Base-by-base conservation (phyloP, 2,113 vertebrate genomes). In the Dromaius novaehollandiae region DNA sequence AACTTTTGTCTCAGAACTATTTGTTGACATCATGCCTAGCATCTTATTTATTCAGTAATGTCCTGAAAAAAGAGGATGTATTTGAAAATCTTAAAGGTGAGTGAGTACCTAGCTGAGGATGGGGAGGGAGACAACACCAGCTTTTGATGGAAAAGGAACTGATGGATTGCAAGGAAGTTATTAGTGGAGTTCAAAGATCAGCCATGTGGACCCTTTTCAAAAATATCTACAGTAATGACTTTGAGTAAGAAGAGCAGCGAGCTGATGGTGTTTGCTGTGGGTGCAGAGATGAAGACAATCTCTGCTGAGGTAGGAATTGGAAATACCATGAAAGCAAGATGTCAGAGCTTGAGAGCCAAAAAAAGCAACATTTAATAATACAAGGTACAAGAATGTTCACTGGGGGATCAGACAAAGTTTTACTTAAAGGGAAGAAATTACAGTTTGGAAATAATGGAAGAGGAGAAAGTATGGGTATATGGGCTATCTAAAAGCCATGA, bases 291-390 rank as follows among this genome's bases (percentile, higher is more conserved):
- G 88, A 91, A 74, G 77, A 40, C 19, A 32, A 56, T 56, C 55
- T 21, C 76, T 61, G 50, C 38, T 84, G 68, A 84, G 17, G 34
- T n/a, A 89, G 78, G 63, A 79, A 79, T 1, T 89, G 34, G 61
- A 75, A 85, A 89, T 75, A 40, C 44, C 42, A 32, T 14, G 32
- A 66, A 66, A 77, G 50, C 60, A 82, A 89, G 91, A 89, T 34
- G 28, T 56, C 50, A n/a, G 44, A 53, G 44, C 34, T 25, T 50
- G 51, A 50, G 51, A 75, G 60, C 69, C 78, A 30, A 71, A 71
- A 26, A 84, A 58, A 4, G 14, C n/a, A 22, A 60, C 40, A 89
- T 76, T 85, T 46, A 89, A 71, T 55, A 71, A 76, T 44, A 32
- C 21, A 58, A 64, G 19, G 40, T 25, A 13, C 10, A 17, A 83